These are phyloP conservation scores for Thunnus maccoyii DNA, from an alignment of 2,113 vertebrate genomes.

Conservation along the genomic window DNA sequence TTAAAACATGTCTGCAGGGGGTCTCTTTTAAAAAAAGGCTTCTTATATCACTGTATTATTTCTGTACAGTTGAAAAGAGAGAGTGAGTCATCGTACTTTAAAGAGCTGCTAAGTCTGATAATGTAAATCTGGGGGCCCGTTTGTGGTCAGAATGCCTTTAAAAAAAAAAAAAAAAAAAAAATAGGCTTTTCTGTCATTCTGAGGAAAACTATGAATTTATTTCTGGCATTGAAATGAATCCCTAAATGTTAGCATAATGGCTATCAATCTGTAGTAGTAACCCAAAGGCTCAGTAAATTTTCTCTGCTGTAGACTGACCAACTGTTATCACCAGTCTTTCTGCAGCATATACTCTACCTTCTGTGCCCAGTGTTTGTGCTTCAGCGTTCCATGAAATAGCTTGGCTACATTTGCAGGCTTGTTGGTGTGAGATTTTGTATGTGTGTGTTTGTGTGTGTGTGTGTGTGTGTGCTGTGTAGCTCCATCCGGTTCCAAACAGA, in stretches of 20 bases:
- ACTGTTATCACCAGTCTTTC: constrained; percentile 30
- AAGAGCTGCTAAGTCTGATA: background rate
- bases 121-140: background rate
- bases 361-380: constrained; percentile 55
- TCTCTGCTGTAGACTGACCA: constrained; percentile 26
- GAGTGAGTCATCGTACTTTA: constrained; percentile 9
- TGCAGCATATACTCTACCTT: constrained; percentile 29
- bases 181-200: constrained; percentile 9
- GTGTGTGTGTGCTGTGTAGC: background rate
- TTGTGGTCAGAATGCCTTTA: background rate
- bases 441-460: background rate
- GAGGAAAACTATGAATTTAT: background rate
- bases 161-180: no score
- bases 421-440: constrained; percentile 42
- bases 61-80: background rate
- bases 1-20: background rate
- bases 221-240: constrained; percentile 12
- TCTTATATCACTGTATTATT: background rate
- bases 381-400: constrained; percentile 55
- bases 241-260: constrained; percentile 12
- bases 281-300: constrained; percentile 34
- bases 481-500: constrained; percentile 29
- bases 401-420: constrained; percentile 43
- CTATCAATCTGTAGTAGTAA: constrained; percentile 17
- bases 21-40: background rate